These are phyloP conservation scores for Ochropleura plecta DNA, from an alignment of 2,888 invertebrate species.

Conservation along the genomic window DNA sequence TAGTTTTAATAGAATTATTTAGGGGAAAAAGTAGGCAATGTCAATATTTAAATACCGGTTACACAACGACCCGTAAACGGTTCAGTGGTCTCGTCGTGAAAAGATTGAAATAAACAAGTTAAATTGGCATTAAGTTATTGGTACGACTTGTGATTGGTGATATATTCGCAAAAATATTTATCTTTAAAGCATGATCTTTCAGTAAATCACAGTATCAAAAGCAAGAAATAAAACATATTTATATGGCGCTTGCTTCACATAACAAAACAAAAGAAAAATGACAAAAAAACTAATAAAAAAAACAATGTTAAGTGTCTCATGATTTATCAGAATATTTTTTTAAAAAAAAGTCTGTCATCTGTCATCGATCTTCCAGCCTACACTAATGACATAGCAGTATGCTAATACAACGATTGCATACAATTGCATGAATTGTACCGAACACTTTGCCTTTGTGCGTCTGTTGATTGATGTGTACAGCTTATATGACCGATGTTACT, in stretches of 20 bases:
- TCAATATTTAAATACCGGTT: too few species aligned
- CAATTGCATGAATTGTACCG: slow-evolving; percentile 54
- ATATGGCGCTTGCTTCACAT: too few species aligned
- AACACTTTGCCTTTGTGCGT: slow-evolving; percentile 34
- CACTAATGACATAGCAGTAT: slow-evolving; percentile 53
- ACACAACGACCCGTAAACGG: neutral
- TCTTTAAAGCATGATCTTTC: neutral
- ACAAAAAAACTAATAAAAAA: neutral
- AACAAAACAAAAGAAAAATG: slow-evolving; percentile 3
- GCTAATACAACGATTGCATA: slow-evolving; percentile 55
- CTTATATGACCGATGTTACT: slow-evolving; percentile 35
- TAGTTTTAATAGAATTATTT: neutral
- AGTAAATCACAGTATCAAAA: neutral
- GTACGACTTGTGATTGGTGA: neutral
- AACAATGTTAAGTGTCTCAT: neutral
- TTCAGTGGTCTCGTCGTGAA: neutral
- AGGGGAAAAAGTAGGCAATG: neutral
- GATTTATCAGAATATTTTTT: neutral
- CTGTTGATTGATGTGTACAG: slow-evolving; percentile 52
- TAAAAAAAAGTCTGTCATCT: slow-evolving; percentile 7
- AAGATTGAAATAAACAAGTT: neutral
- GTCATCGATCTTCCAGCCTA: slow-evolving; percentile 33
- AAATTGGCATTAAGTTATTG: neutral
- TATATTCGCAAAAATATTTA: neutral
- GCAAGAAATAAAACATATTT: too few species aligned